Evolutionary conservation across 2,797 vertebrate genomes (phyloP).

Genomic region (Microctenopoma lineatum): DNA sequence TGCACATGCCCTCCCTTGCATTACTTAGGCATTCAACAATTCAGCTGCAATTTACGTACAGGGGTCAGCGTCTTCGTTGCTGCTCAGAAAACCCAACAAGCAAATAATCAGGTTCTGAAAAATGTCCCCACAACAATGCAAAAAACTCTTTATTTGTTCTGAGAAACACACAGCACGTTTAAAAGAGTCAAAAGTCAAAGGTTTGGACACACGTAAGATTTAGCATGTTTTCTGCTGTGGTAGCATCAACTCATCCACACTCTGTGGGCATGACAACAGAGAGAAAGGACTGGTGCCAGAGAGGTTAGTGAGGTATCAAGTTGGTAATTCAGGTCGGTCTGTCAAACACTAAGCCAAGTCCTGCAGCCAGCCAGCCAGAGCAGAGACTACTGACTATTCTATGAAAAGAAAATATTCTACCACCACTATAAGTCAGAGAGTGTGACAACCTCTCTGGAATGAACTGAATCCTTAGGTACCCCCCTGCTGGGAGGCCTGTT

Average conservation of each 20-base stretch:
- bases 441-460: neutral
- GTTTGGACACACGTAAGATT: too few relatives aligned
- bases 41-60: too few relatives aligned
- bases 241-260: neutral
- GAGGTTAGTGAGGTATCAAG: conserved; percentile 24
- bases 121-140: conserved; percentile 2
- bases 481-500: conserved; percentile 33
- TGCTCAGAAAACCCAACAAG: neutral
- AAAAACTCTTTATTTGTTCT: neutral
- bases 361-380: conserved; percentile 32
- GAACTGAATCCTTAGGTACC: conserved; percentile 9
- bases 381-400: too few relatives aligned
- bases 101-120: too few relatives aligned
- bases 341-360: conserved; percentile 32
- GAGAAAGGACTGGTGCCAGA: conserved; percentile 9
- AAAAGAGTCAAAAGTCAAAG: neutral
- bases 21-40: too few relatives aligned
- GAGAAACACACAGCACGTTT: neutral
- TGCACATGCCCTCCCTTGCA: neutral
- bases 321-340: conserved; percentile 27
- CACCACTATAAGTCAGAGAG: conserved; percentile 10
- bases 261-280: neutral
- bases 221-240: too few relatives aligned
- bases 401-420: too few relatives aligned
- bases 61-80: too few relatives aligned